phyloP scores from a whole-genome alignment of 2,797 vertebrate genomes.

The Karalla daura region DNA sequence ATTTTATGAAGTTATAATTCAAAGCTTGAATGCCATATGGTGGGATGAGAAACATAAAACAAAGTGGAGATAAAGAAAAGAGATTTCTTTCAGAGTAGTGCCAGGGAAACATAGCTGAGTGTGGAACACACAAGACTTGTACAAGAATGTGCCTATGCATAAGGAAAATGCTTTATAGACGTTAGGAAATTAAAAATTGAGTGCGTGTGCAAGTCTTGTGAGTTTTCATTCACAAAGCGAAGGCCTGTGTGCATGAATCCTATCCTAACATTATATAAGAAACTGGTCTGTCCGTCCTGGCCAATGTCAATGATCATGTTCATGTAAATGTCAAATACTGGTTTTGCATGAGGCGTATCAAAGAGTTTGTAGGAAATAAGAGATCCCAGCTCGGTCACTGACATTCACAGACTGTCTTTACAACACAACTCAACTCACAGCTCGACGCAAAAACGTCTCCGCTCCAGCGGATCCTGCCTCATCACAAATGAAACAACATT shows the following conservation, averaged over 20 bases:
- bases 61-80: not conserved
- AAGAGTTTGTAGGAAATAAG: too few relatives aligned
- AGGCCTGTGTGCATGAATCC: too few relatives aligned
- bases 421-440: constrained; percentile 5
- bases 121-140: not conserved
- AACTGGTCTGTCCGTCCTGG: too few relatives aligned
- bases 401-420: constrained; percentile 23
- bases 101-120: not conserved
- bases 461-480: constrained; percentile 6
- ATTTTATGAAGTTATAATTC: not conserved
- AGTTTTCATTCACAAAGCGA: too few relatives aligned
- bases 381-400: not conserved
- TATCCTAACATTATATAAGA: too few relatives aligned
- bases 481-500: constrained; percentile 49
- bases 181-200: too few relatives aligned
- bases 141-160: too few relatives aligned
- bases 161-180: too few relatives aligned
- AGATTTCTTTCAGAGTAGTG: not conserved
- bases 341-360: not conserved
- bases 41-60: not conserved
- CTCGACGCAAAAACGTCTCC: not conserved
- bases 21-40: constrained; percentile 9
- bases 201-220: too few relatives aligned
- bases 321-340: too few relatives aligned
- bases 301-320: too few relatives aligned